A percentile compares a stretch with the other conserved stretches of the same genome.
phyloP scores from a whole-genome alignment of 2,113 vertebrate species.

The Perognathus longimembris region DNA sequence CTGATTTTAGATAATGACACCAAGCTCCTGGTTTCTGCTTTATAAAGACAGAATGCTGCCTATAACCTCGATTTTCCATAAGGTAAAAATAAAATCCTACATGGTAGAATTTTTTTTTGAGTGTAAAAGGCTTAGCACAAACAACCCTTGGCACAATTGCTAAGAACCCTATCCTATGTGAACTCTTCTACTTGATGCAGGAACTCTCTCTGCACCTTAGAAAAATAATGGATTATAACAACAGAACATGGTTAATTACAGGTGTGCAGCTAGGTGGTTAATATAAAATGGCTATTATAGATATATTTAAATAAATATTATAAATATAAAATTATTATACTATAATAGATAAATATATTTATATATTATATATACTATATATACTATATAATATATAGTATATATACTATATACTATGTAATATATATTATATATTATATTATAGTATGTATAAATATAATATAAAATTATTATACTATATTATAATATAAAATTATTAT shows the following conservation, averaged over 20 bases:
- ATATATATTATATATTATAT: no score
- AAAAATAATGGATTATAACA: constrained; percentile 10
- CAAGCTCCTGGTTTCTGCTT: not conserved
- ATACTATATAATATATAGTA: no score
- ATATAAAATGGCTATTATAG: not conserved
- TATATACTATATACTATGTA: no score
- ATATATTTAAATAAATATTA: no score
- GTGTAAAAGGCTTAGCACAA: not conserved
- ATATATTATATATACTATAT: no score
- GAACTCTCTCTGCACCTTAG: not conserved
- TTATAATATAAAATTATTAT: no score
- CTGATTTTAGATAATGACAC: not conserved
- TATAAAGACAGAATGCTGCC: not conserved
- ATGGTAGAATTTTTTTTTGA: no score
- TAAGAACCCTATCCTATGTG: not conserved
- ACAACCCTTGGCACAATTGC: not conserved
- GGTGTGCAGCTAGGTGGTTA: not conserved
- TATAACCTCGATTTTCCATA: not conserved
- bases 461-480: no score
- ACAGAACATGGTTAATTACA: not conserved
- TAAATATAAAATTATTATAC: no score
- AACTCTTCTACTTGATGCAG: not conserved
- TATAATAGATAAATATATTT: no score
- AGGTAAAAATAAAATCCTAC: not conserved
- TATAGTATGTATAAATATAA: no score